Evolutionary conservation across 2,888 invertebrate genomes (phyloP).

Genomic region (Macrosoma leucophasiata): DNA sequence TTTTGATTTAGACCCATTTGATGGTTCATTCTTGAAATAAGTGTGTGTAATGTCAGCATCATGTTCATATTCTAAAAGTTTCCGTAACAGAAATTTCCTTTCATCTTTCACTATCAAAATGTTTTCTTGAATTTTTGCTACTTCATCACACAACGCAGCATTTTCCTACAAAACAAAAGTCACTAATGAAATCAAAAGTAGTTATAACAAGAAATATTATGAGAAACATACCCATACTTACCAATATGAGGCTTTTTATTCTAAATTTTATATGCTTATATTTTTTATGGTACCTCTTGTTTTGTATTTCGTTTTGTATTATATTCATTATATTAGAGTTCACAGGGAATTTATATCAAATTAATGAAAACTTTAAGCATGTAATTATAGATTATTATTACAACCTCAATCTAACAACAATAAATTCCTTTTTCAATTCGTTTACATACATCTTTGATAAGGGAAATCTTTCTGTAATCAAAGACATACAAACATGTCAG

Average conservation of each 20-base stretch:
- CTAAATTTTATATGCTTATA: constrained; percentile 77
- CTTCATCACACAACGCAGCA: constrained; percentile 91
- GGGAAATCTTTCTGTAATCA: too few relatives aligned
- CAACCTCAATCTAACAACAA: too few relatives aligned
- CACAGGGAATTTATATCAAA: too few relatives aligned
- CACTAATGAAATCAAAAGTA: not conserved
- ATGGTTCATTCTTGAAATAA: constrained; percentile 38
- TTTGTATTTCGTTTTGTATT: constrained; percentile 41
- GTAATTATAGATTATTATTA: too few relatives aligned
- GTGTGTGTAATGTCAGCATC: constrained; percentile 46
- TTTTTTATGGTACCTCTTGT: constrained; percentile 77
- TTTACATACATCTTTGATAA: too few relatives aligned
- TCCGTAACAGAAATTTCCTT: constrained; percentile 85
- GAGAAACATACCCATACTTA: constrained; percentile 51
- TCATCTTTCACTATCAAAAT: constrained; percentile 88
- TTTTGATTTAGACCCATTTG: constrained; percentile 48
- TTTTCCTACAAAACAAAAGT: constrained; percentile 78
- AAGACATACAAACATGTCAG: too few relatives aligned
- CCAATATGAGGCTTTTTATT: constrained; percentile 80
- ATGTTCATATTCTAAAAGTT: constrained; percentile 81
- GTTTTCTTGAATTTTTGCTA: constrained; percentile 88
- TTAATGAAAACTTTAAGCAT: too few relatives aligned
- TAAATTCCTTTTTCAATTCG: too few relatives aligned
- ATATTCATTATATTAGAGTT: too few relatives aligned
- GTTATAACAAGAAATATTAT: constrained; percentile 4